Conservation (phyloP, 2,797 vertebrate genomes). For the Pantherophis vulpinus region DNA sequence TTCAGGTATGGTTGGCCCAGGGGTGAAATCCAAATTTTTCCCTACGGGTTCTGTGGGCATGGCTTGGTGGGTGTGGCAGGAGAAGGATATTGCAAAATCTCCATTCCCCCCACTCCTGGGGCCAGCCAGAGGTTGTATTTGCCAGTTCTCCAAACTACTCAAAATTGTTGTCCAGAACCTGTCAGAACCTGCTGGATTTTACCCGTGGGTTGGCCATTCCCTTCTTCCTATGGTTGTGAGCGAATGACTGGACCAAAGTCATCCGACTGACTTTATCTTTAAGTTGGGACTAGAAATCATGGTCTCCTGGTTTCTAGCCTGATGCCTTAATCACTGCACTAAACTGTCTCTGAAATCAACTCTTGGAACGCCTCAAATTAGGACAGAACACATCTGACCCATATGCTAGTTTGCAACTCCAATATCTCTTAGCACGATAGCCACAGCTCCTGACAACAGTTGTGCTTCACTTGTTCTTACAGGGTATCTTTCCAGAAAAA, state of each 20-base stretch:
- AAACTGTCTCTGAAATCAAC: neutral
- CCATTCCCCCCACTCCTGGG: no score
- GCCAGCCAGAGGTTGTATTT: no score
- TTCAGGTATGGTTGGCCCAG: neutral
- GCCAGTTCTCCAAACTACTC: no score
- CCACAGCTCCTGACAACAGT: neutral
- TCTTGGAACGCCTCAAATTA: neutral
- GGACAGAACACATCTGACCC: neutral
- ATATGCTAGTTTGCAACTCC: neutral
- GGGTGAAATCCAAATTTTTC: no score
- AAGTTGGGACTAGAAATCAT: neutral
- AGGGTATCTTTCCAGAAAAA: no score
- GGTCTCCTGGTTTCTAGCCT: neutral
- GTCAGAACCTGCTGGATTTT: no score
- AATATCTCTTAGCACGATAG: neutral
- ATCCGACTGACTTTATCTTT: neutral
- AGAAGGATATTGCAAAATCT: no score
- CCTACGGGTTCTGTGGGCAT: no score
- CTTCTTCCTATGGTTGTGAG: neutral
- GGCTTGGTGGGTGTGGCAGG: no score
- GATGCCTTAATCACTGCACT: neutral
- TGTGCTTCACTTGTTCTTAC: no score
- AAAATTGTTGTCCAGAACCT: no score
- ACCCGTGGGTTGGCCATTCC: neutral
- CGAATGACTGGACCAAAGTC: neutral